phyloP scores from a whole-genome alignment of 2,888 invertebrate species.

The Trachelus iudaicus region DNA sequence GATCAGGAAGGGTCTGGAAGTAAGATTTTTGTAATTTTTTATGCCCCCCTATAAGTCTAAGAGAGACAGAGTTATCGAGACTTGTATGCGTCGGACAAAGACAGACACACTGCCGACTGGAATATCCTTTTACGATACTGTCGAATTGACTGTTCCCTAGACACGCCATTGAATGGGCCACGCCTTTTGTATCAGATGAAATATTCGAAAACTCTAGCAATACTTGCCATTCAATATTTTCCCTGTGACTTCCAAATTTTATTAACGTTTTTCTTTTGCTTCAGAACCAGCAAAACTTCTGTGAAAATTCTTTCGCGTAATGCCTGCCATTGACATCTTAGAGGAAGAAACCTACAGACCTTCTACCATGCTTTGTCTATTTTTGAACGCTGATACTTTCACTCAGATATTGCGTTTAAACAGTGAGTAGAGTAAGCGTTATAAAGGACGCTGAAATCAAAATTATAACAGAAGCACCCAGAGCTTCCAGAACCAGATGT shows the following conservation, averaged over 20 bases:
- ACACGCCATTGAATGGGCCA: background rate
- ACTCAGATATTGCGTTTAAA: background rate
- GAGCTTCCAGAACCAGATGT: background rate
- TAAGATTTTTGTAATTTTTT: background rate
- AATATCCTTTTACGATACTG: background rate
- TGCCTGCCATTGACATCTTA: too few species aligned
- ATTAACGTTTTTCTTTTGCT: background rate
- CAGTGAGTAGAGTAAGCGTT: background rate
- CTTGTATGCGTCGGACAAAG: background rate
- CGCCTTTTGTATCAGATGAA: background rate
- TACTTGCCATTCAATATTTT: background rate
- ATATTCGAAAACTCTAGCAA: background rate
- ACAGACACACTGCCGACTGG: background rate
- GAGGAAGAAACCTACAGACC: background rate
- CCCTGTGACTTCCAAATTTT: background rate
- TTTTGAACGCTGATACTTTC: background rate
- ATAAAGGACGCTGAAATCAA: background rate
- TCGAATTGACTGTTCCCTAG: background rate
- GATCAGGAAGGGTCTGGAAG: background rate
- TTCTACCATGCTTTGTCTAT: background rate
- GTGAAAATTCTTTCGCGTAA: background rate
- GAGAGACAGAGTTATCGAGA: background rate
- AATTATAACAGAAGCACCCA: background rate
- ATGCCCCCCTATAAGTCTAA: background rate
- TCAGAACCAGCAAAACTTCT: background rate